Evolutionary conservation across 2,113 vertebrate genomes (phyloP).

Genomic region (Zapus hudsonius): DNA sequence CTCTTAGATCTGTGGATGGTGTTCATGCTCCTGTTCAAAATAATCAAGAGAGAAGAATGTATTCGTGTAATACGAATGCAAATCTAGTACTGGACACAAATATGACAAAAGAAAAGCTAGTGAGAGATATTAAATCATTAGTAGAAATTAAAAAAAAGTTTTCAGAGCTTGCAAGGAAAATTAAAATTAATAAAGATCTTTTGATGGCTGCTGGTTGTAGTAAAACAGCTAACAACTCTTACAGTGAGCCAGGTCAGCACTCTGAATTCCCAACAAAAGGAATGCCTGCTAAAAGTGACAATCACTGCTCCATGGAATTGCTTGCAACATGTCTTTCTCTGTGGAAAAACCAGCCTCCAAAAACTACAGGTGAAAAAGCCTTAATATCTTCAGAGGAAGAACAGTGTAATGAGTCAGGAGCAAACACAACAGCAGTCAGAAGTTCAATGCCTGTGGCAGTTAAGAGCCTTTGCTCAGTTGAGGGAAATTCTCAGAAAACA

Average conservation of each 20-base stretch:
- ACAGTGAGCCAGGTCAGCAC: neutral
- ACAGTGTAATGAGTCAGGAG: slow-evolving; percentile 34
- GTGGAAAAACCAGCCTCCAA: slow-evolving; percentile 78
- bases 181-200: slow-evolving; percentile 75
- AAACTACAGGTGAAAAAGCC: slow-evolving; percentile 47
- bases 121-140: slow-evolving; percentile 79
- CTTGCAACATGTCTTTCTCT: slow-evolving; percentile 82
- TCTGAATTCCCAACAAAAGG: neutral
- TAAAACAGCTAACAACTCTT: slow-evolving; percentile 25
- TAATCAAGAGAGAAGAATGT: slow-evolving; percentile 61
- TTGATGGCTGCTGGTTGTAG: slow-evolving; percentile 63
- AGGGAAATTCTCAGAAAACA: slow-evolving; percentile 53
- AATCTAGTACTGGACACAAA: slow-evolving; percentile 50
- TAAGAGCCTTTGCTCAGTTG: neutral
- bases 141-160: slow-evolving; percentile 76
- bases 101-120: slow-evolving; percentile 73
- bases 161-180: slow-evolving; percentile 77
- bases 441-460: neutral
- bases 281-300: slow-evolving; percentile 9
- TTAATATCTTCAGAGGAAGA: slow-evolving; percentile 27
- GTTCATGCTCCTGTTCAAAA: slow-evolving; percentile 52
- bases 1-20: neutral
- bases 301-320: slow-evolving; percentile 81
- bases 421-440: slow-evolving; percentile 25
- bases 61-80: slow-evolving; percentile 43